Percentiles rank a stretch among this genome's conserved stretches.
These are phyloP conservation scores for Argyresthia albistria DNA, from an alignment of 2,888 invertebrate species.

Conservation along the genomic window DNA sequence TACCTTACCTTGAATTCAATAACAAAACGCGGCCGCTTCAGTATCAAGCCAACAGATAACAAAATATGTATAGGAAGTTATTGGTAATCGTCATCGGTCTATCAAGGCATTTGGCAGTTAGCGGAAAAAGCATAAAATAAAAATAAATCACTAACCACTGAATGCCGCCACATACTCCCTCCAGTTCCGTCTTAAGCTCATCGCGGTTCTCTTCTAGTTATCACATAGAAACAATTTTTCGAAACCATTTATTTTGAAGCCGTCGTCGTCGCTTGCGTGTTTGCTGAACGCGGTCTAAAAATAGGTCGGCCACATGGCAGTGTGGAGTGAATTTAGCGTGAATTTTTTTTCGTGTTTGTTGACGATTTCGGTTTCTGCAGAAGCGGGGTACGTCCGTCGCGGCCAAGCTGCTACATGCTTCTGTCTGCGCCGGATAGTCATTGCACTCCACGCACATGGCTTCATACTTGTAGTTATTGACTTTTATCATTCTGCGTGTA, in stretches of 20 bases:
- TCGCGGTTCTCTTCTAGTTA: constrained; percentile 20
- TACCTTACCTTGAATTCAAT: too few species aligned
- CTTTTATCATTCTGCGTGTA: constrained; percentile 36
- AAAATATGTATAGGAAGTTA: too few species aligned
- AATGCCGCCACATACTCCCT: constrained; percentile 63
- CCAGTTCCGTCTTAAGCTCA: constrained; percentile 58
- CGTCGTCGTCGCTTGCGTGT: constrained; percentile 8
- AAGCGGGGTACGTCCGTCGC: constrained; percentile 1
- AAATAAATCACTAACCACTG: constrained; percentile 52
- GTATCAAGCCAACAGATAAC: too few species aligned
- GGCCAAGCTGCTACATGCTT: constrained; percentile 1
- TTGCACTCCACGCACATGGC: constrained; percentile 20
- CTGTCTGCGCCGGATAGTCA: constrained; percentile 12
- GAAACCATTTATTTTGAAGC: constrained; percentile 48
- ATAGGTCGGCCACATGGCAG: constrained; percentile 51
- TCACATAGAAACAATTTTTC: constrained; percentile 30
- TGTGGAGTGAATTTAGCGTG: constrained; percentile 17
- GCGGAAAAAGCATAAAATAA: constrained; percentile 12
- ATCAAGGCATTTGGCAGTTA: not conserved
- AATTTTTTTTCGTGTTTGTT: constrained; percentile 42
- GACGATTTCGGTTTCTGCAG: constrained; percentile 35
- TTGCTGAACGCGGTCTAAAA: constrained; percentile 32
- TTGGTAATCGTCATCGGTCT: too few species aligned
- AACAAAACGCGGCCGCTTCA: too few species aligned
- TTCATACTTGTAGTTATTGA: constrained; percentile 22